Base-by-base conservation (phyloP, 1,140 invertebrate species). In the Planococcus citri region DNA sequence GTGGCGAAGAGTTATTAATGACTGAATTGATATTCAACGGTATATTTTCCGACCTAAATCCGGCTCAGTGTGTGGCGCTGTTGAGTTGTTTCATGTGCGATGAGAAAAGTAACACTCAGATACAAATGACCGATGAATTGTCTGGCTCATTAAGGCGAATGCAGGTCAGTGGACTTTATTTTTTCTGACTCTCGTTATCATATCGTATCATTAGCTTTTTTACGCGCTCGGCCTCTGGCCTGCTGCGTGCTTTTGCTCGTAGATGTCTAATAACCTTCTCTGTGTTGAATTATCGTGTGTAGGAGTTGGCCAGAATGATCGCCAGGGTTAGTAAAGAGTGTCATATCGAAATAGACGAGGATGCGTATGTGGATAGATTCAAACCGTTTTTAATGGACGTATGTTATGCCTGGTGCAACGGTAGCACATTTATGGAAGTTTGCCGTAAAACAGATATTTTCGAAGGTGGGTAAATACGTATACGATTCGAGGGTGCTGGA, bases 1-100 rank as follows among this genome's bases (percentile, higher is more conserved):
- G 92, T 77, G 95, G 90, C 14, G 97, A 99, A 82, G 97, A 99
- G 79, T 78, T 99, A n/a, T 79, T 99, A 1, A 83, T 99, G 73
- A 99, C 97, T 0, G 97, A 99, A 84, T 88, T 99, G 88, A 88
- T 99, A 25, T 99, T 99, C 77, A 95, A 96, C 79, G 95, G 95
- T 25, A 85, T 95, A 20, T 99, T 99, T 78, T 95, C 92, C 79
- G 80, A 88, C 37, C 79, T 99, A 29, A 87, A 85, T 10, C 82
- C 90, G 10, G 84, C 89, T 4, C 92, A 98, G 78, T 85, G 86
- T 70, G 91, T 89, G 60, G 87, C 97, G 14, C 79, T 99, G 9
- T 82, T 99, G 1, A 95, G 93, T 78, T 98, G 95, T 80, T 95
- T 99, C 80, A 95, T 99, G 0, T 99, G 95, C 77, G 93, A 98